These are phyloP conservation scores for Rhinoderma darwinii DNA, from an alignment of 2,113 vertebrate genomes.

Conservation along the genomic window DNA sequence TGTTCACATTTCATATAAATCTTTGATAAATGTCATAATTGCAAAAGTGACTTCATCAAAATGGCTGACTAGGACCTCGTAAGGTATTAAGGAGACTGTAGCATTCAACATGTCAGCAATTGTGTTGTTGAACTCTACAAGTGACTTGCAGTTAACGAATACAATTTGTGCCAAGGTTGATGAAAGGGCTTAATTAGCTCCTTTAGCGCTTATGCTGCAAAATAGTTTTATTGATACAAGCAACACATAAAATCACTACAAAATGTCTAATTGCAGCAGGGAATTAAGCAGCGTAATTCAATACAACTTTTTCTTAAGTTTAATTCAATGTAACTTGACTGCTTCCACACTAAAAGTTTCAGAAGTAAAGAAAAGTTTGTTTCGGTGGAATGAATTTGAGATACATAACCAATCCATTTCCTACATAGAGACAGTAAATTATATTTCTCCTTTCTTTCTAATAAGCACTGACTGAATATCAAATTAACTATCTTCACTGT, in stretches of 20 bases:
- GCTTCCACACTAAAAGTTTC: background rate
- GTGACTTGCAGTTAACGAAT: conserved; percentile 36
- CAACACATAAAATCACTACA: conserved; percentile 44
- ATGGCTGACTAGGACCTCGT: conserved; percentile 2
- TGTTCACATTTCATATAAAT: background rate
- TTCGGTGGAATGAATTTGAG: conserved; percentile 1
- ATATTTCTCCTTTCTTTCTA: conserved; percentile 35
- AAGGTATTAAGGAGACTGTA: background rate
- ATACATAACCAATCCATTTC: conserved; percentile 22
- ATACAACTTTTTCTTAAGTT: conserved; percentile 38
- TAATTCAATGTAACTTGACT: conserved; percentile 21
- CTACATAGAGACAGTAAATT: conserved; percentile 20
- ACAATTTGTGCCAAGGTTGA: conserved; percentile 49
- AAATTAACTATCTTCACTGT: conserved; percentile 28
- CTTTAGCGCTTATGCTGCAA: conserved; percentile 44
- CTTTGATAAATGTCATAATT: conserved; percentile 1
- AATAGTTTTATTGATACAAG: conserved; percentile 53
- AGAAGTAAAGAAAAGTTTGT: conserved; percentile 18
- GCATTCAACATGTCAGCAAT: conserved; percentile 36
- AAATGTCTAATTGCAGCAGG: conserved; percentile 49
- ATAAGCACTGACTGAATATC: conserved; percentile 28
- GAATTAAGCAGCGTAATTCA: conserved; percentile 18
- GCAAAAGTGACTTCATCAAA: background rate
- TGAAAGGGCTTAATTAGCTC: conserved; percentile 43
- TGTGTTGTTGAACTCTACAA: conserved; percentile 33